Percentiles rank a stretch among this genome's conserved stretches.
phyloP scores from a whole-genome alignment of 2,797 vertebrate genomes.

The Smutsia temminckii region DNA sequence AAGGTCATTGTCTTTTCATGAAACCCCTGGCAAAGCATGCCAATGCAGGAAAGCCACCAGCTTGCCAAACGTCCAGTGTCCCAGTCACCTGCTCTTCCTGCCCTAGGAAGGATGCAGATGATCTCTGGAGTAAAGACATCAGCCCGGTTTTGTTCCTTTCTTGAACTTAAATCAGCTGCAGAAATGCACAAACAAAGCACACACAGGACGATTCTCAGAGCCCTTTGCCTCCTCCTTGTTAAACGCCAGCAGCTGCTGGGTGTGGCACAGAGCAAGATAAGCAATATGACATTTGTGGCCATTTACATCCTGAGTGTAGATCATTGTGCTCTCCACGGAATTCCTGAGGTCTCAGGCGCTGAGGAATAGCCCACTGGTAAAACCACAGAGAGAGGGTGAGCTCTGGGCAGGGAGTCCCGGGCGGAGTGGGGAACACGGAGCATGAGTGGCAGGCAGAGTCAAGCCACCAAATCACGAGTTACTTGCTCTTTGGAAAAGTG shows the following conservation, averaged over 20 bases:
- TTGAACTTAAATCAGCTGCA: constrained; percentile 79
- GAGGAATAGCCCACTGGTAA: constrained; percentile 60
- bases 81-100: constrained; percentile 86
- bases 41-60: constrained; percentile 73
- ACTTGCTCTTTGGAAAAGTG: constrained; percentile 69
- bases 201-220: constrained; percentile 71
- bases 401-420: not conserved
- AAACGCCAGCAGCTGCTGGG: constrained; percentile 78
- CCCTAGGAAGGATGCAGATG: constrained; percentile 82
- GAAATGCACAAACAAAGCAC: constrained; percentile 75
- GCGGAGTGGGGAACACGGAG: not conserved
- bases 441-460: not conserved
- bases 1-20: constrained; percentile 72
- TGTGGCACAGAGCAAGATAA: constrained; percentile 74
- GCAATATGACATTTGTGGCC: constrained; percentile 75
- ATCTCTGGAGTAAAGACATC: constrained; percentile 82
- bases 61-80: constrained; percentile 75
- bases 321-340: constrained; percentile 65
- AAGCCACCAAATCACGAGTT: constrained; percentile 70
- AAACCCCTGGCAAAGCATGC: constrained; percentile 66
- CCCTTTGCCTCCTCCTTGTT: constrained; percentile 57
- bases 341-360: constrained; percentile 60
- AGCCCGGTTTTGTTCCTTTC: constrained; percentile 78
- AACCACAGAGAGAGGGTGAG: constrained; percentile 36
- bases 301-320: constrained; percentile 72